A percentile compares a stretch with the other conserved stretches of the same genome.
These are phyloP conservation scores for Eledone cirrhosa DNA, from an alignment of 2,888 invertebrate genomes.

Conservation along the genomic window DNA sequence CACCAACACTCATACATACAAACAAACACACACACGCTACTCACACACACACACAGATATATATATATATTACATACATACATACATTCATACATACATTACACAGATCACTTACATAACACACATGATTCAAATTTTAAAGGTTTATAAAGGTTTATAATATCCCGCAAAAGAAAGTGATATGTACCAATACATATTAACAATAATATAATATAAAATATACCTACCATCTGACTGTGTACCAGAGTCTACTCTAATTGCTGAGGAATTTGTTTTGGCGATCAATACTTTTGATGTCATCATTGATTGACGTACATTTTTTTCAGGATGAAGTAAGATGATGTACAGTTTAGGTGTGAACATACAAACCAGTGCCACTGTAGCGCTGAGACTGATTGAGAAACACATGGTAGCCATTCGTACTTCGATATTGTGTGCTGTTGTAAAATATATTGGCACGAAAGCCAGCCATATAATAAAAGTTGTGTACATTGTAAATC, in stretches of 20 bases:
- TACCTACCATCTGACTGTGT: conserved; percentile 64
- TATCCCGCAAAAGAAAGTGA: too few relatives aligned
- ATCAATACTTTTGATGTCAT: conserved; percentile 51
- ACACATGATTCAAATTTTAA: too few relatives aligned
- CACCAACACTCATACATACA: too few relatives aligned
- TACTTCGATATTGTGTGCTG: conserved; percentile 74
- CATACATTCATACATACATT: conserved; percentile 27
- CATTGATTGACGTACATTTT: conserved; percentile 81
- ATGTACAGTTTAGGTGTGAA: conserved; percentile 94
- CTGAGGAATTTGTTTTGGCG: conserved; percentile 48
- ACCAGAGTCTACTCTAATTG: conserved; percentile 61
- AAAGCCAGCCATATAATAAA: conserved; percentile 73
- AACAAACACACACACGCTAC: too few relatives aligned
- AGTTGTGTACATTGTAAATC: conserved; percentile 89
- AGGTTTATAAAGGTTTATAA: too few relatives aligned
- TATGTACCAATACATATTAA: too few relatives aligned
- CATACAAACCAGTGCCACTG: conserved; percentile 90
- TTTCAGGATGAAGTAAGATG: conserved; percentile 86
- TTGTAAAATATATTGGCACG: conserved; percentile 73
- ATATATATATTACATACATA: too few relatives aligned
- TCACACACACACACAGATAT: too few relatives aligned
- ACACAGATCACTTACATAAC: too few relatives aligned
- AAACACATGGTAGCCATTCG: conserved; percentile 95
- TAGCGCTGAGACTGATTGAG: conserved; percentile 92
- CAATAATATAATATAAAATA: too few relatives aligned